A percentile compares a stretch with the other conserved stretches of the same genome.
Conservation (phyloP, 2,888 invertebrate species). For the Diploptera punctata region DNA sequence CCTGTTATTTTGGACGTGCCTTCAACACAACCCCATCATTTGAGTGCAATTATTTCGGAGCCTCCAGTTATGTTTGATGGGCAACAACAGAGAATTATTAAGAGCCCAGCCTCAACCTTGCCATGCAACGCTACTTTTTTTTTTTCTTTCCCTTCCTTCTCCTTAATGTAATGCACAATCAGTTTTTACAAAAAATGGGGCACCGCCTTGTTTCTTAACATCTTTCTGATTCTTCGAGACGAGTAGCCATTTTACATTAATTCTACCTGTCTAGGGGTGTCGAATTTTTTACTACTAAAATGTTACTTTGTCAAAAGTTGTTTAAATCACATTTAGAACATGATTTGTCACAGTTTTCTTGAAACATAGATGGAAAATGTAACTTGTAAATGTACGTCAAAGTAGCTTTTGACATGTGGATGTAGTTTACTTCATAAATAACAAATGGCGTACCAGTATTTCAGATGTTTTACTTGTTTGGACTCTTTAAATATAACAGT, state of each 20-base stretch:
- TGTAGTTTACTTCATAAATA: too few species aligned
- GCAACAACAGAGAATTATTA: slow-evolving; percentile 37
- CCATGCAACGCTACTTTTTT: slow-evolving; percentile 6
- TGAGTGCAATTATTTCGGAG: slow-evolving; percentile 43
- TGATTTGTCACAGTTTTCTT: too few species aligned
- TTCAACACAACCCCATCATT: slow-evolving; percentile 42
- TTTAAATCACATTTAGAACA: too few species aligned
- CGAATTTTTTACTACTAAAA: not conserved
- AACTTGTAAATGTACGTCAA: too few species aligned
- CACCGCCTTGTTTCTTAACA: not conserved
- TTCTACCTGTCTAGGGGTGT: not conserved
- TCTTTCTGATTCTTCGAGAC: not conserved
- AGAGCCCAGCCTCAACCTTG: slow-evolving; percentile 3
- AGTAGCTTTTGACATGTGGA: too few species aligned
- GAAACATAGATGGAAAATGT: too few species aligned
- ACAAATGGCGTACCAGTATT: too few species aligned
- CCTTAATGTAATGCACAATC: slow-evolving; percentile 23
- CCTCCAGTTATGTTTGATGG: slow-evolving; percentile 42
- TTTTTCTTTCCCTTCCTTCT: slow-evolving; percentile 1
- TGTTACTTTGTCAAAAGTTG: too few species aligned
- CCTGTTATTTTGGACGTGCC: slow-evolving; percentile 39
- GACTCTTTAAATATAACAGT: too few species aligned
- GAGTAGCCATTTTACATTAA: not conserved
- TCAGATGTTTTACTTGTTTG: too few species aligned
- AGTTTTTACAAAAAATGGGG: slow-evolving; percentile 26